These are phyloP conservation scores for Anguilla rostrata DNA, from an alignment of 2,113 vertebrate species.

Conservation along the genomic window DNA sequence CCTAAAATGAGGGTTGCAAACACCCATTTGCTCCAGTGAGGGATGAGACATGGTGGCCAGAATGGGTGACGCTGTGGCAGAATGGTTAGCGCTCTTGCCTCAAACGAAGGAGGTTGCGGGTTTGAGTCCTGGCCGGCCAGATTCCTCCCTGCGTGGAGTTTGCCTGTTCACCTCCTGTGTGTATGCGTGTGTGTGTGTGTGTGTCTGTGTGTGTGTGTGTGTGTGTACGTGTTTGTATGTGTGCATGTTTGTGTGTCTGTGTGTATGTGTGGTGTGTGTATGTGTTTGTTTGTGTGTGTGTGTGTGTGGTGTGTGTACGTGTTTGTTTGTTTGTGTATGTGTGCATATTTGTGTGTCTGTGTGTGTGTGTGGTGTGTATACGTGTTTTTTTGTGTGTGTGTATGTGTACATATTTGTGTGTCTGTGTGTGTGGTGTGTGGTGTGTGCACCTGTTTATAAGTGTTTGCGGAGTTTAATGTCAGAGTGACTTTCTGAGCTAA, in stretches of 20 bases:
- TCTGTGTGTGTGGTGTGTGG: too few species aligned
- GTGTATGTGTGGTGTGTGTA: neutral
- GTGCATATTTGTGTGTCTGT: neutral
- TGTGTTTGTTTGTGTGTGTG: too few species aligned
- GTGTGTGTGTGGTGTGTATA: neutral
- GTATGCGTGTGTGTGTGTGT: neutral
- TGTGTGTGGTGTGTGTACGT: too few species aligned
- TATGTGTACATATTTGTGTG: neutral
- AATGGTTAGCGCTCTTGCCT: too few species aligned
- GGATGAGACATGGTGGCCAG: too few species aligned
- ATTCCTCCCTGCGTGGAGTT: too few species aligned
- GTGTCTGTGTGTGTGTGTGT: neutral
- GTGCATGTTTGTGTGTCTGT: neutral
- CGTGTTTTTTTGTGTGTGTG: neutral
- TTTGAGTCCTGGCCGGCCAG: too few species aligned
- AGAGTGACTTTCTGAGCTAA: neutral
- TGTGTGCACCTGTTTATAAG: neutral
- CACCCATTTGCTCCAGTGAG: too few species aligned
- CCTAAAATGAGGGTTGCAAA: too few species aligned
- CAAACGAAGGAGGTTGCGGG: too few species aligned
- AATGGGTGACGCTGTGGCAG: too few species aligned
- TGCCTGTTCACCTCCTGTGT: neutral
- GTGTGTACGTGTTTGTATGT: neutral
- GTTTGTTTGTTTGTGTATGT: neutral
- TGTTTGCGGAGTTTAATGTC: constrained; percentile 13